phyloP scores from a whole-genome alignment of 2,888 invertebrate genomes.

The Emmelina monodactyla region DNA sequence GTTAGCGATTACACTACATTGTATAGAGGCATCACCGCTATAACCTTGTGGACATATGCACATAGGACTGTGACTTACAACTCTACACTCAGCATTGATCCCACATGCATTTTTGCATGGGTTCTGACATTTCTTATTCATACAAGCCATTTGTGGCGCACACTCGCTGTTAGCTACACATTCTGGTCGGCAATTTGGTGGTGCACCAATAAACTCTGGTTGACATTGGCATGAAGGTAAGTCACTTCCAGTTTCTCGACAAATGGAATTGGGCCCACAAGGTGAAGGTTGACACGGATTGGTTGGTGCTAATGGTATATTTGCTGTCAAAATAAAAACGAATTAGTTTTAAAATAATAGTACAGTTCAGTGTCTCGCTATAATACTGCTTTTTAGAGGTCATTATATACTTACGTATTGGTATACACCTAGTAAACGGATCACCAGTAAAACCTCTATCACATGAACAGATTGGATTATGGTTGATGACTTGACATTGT shows the following conservation, averaged over 20 bases:
- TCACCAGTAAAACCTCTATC: constrained; percentile 71
- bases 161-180: constrained; percentile 79
- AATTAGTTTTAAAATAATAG: too few species aligned
- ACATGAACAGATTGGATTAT: constrained; percentile 78
- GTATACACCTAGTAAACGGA: constrained; percentile 69
- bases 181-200: constrained; percentile 77
- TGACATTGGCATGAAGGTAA: constrained; percentile 77
- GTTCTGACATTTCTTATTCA: constrained; percentile 78
- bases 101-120: constrained; percentile 81
- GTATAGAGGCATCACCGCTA: constrained; percentile 77
- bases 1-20: constrained; percentile 52
- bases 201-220: constrained; percentile 71
- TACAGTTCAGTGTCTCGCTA: too few species aligned
- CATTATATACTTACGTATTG: constrained; percentile 44
- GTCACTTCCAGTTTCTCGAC: constrained; percentile 59
- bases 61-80: constrained; percentile 77
- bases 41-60: constrained; percentile 75
- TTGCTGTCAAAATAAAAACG: constrained; percentile 25
- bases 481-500: constrained; percentile 77
- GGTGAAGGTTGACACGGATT: constrained; percentile 79
- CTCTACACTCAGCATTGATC: constrained; percentile 75
- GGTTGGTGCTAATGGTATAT: constrained; percentile 28
- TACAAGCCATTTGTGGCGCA: constrained; percentile 71
- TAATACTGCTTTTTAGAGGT: background rate
- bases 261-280: constrained; percentile 77